A percentile compares a stretch with the other conserved stretches of the same genome.
These are phyloP conservation scores for Drosophila nigromelanica DNA, from an alignment of 1,140 invertebrate genomes.

Conservation along the genomic window DNA sequence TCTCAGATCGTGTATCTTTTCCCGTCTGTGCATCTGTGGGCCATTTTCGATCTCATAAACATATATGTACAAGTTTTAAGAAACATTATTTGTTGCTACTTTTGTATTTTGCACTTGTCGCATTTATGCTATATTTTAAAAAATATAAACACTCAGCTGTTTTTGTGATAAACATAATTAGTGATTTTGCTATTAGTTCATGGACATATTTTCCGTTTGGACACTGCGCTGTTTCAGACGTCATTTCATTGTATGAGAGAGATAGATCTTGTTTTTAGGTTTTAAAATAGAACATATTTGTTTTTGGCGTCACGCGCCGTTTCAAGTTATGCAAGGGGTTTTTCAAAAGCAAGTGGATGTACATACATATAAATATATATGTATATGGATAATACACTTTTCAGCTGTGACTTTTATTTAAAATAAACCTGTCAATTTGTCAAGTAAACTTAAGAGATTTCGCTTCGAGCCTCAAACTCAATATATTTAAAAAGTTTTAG, in stretches of 20 bases:
- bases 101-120: no score
- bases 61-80: constrained; percentile 2
- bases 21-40: constrained; percentile 57
- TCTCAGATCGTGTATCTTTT: constrained; percentile 47
- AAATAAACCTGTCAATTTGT: no score
- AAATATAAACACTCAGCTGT: not conserved
- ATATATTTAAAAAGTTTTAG: no score
- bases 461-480: no score
- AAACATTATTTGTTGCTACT: not conserved
- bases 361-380: not conserved
- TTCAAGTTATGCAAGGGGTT: constrained; percentile 55
- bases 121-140: no score
- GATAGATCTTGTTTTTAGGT: constrained; percentile 16
- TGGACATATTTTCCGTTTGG: constrained; percentile 22
- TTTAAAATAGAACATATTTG: constrained; percentile 55
- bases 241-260: not conserved
- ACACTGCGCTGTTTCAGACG: constrained; percentile 4
- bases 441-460: no score
- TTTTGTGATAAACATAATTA: no score
- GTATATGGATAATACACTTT: not conserved
- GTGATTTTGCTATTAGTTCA: not conserved
- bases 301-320: constrained; percentile 24
- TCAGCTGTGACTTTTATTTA: not conserved
- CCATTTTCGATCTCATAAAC: constrained; percentile 33
- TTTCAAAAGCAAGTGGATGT: no score